Conservation (phyloP, 2,113 vertebrate genomes). For the Microtus richardsoni region DNA sequence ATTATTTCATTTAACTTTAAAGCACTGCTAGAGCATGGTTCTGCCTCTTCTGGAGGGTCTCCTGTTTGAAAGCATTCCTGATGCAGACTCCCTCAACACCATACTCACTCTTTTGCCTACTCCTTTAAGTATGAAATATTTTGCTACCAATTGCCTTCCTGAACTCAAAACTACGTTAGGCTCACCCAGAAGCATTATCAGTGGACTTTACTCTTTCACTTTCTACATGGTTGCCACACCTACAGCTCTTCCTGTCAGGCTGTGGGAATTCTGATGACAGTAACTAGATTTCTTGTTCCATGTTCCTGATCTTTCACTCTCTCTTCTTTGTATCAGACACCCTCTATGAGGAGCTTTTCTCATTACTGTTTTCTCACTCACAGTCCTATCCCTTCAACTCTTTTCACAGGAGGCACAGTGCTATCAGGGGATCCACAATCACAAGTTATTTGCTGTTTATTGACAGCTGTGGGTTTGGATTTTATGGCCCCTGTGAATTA, state of each 20-base stretch:
- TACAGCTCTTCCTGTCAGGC: neutral
- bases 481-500: neutral
- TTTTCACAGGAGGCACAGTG: neutral
- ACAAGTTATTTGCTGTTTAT: neutral
- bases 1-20: neutral
- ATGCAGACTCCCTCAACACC: neutral
- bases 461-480: neutral
- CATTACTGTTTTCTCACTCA: too few relatives aligned
- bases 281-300: neutral
- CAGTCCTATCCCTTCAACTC: neutral
- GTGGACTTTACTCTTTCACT: neutral
- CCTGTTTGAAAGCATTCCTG: neutral
- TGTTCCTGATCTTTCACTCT: neutral
- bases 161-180: neutral
- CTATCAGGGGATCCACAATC: neutral
- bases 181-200: neutral
- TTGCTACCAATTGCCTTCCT: neutral
- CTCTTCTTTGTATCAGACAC: neutral
- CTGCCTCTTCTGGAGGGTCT: neutral
- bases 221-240: neutral
- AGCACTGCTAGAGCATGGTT: neutral
- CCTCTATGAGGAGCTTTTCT: neutral
- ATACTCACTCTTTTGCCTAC: neutral
- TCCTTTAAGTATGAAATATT: neutral
- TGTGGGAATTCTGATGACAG: neutral